phyloP scores from a whole-genome alignment of 2,888 invertebrate genomes.

The Octonoba sinensis region DNA sequence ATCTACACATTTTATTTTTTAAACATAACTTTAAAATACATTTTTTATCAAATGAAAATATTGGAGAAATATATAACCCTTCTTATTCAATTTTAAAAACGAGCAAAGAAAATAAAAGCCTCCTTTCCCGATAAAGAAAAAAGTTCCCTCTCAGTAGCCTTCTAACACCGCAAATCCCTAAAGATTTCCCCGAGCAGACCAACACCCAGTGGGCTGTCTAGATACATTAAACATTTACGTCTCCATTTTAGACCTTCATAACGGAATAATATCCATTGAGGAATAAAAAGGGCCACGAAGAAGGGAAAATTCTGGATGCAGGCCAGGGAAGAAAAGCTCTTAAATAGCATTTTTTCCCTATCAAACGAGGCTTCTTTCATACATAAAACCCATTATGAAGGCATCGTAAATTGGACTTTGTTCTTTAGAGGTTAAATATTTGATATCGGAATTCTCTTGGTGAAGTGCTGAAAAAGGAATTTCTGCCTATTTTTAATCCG shows the following conservation, averaged over 20 bases:
- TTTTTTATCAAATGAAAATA: too few relatives aligned
- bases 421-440: not conserved
- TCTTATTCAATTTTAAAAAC: too few relatives aligned
- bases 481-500: too few relatives aligned
- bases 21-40: too few relatives aligned
- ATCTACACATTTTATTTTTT: too few relatives aligned
- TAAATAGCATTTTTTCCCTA: not conserved
- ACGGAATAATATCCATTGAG: conserved; percentile 1
- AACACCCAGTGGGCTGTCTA: conserved; percentile 24
- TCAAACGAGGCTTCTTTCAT: not conserved
- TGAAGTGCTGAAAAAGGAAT: too few relatives aligned
- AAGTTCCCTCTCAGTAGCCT: too few relatives aligned
- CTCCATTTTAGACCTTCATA: conserved; percentile 5
- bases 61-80: too few relatives aligned
- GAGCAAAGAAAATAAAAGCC: too few relatives aligned
- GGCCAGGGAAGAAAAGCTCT: not conserved
- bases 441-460: not conserved
- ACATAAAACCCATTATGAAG: conserved; percentile 1
- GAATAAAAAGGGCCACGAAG: not conserved
- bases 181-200: conserved; percentile 7
- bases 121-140: too few relatives aligned
- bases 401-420: conserved; percentile 1
- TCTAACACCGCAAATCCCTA: too few relatives aligned
- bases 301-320: not conserved
- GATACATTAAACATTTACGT: conserved; percentile 6